These are phyloP conservation scores for Schizopygopsis pylzovi DNA, from an alignment of 2,797 vertebrate genomes.

Conservation along the genomic window DNA sequence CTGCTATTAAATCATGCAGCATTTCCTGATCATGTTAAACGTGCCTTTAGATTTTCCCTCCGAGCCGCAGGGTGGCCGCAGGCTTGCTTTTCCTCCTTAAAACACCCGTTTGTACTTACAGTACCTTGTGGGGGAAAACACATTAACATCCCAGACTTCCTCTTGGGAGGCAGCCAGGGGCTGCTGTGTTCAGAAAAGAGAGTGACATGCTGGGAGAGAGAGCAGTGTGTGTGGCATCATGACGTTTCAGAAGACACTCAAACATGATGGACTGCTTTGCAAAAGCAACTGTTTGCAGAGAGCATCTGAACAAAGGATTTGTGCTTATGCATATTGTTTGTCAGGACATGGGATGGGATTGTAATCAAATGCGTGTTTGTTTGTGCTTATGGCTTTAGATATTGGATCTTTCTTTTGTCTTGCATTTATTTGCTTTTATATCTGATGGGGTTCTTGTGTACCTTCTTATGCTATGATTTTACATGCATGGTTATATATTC, in stretches of 20 bases:
- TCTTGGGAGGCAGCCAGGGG: slow-evolving; percentile 56
- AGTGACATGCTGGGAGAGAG: slow-evolving; percentile 10
- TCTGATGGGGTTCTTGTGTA: slow-evolving; percentile 7
- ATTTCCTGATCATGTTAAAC: slow-evolving; percentile 57
- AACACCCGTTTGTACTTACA: slow-evolving; percentile 58
- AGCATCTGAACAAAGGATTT: slow-evolving; percentile 25
- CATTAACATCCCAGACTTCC: slow-evolving; percentile 64
- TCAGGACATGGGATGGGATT: slow-evolving; percentile 11
- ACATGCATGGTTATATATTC: slow-evolving; percentile 6
- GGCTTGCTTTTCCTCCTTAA: slow-evolving; percentile 60
- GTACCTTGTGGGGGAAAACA: slow-evolving; percentile 56
- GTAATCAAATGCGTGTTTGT: slow-evolving; percentile 45
- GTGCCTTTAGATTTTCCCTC: slow-evolving; percentile 59
- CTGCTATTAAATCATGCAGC: slow-evolving; percentile 44
- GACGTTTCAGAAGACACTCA: slow-evolving; percentile 29
- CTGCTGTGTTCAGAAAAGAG: slow-evolving; percentile 46
- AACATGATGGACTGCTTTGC: slow-evolving; percentile 29
- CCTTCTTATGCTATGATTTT: slow-evolving; percentile 21
- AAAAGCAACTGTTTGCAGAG: slow-evolving; percentile 37
- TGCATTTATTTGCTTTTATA: slow-evolving; percentile 15
- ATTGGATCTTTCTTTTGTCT: not conserved
- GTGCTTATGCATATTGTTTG: slow-evolving; percentile 36
- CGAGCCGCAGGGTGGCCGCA: slow-evolving; percentile 55
- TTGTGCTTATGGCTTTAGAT: slow-evolving; percentile 15
- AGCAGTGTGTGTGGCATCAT: slow-evolving; percentile 14